Percentiles rank a stretch among this genome's conserved stretches.
Evolutionary conservation across 2,888 invertebrate species (phyloP).

Genomic region (Clunio marinus): DNA sequence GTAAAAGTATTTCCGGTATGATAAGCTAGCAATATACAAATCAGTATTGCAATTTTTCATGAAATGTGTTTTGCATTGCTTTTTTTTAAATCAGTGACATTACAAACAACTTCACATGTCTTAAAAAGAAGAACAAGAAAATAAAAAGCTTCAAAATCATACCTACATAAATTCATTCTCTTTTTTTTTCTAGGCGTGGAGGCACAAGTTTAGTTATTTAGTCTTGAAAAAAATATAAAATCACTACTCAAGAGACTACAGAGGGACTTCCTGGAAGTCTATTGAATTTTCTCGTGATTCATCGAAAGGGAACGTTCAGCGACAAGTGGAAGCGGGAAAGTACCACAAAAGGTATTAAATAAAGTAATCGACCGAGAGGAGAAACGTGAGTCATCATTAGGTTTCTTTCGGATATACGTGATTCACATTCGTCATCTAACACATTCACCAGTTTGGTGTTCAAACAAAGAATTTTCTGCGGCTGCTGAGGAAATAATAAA

Average conservation of each 20-base stretch:
- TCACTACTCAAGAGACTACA: too few species aligned
- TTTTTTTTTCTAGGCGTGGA: conserved; percentile 36
- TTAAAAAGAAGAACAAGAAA: not conserved
- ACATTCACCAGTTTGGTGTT: not conserved
- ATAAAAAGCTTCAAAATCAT: too few species aligned
- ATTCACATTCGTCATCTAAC: conserved; percentile 1
- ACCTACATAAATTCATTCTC: conserved; percentile 27
- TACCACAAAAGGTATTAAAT: not conserved
- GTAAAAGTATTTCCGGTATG: conserved; percentile 12
- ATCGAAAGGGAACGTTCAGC: not conserved
- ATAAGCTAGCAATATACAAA: too few species aligned
- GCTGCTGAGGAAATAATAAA: conserved; percentile 1
- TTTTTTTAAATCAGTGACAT: conserved; percentile 21
- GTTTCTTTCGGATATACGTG: not conserved
- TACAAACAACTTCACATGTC: not conserved
- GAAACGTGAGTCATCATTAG: not conserved
- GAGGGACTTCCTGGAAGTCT: conserved; percentile 4
- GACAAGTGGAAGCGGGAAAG: not conserved
- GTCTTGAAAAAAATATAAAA: too few species aligned
- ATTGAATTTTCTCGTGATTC: not conserved
- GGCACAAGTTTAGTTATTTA: conserved; percentile 23
- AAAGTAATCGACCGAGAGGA: not conserved
- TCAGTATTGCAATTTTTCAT: too few species aligned
- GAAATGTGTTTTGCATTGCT: not conserved
- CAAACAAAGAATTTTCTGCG: not conserved